phyloP scores from a whole-genome alignment of 2,888 invertebrate genomes.

The Pollenia amentaria region DNA sequence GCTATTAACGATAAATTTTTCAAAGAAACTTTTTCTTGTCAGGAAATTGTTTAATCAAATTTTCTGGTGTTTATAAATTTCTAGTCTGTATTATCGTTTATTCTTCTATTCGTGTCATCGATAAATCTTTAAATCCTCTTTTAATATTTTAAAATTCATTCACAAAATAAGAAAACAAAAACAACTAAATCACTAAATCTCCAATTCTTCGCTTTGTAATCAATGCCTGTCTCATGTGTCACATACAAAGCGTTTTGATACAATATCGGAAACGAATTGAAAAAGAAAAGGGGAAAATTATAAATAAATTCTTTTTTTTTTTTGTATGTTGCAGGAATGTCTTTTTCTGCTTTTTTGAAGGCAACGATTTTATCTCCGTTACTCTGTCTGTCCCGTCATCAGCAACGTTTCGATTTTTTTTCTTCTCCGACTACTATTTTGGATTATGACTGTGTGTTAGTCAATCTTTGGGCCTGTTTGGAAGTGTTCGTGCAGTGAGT shows the following conservation, averaged over 20 bases:
- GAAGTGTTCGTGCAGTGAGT: neutral
- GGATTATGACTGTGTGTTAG: slow-evolving; percentile 32
- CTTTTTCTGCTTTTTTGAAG: slow-evolving; percentile 45
- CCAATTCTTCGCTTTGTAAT: slow-evolving; percentile 33
- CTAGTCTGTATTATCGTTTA: too few relatives aligned
- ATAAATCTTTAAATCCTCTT: too few relatives aligned
- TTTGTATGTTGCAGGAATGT: slow-evolving; percentile 49
- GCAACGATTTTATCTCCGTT: slow-evolving; percentile 66
- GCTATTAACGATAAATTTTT: neutral
- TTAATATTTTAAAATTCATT: too few relatives aligned
- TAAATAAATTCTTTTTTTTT: slow-evolving; percentile 57
- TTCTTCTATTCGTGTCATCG: too few relatives aligned
- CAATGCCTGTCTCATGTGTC: slow-evolving; percentile 68
- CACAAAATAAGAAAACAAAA: neutral
- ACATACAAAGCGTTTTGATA: slow-evolving; percentile 70
- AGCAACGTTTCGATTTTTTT: slow-evolving; percentile 17
- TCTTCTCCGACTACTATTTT: slow-evolving; percentile 38
- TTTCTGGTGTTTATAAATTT: too few relatives aligned
- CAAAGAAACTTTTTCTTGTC: neutral
- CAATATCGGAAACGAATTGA: slow-evolving; percentile 57
- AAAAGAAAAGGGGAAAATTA: slow-evolving; percentile 40
- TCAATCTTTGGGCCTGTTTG: neutral
- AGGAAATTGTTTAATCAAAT: too few relatives aligned
- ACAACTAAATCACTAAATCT: neutral
- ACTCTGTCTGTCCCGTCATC: slow-evolving; percentile 56